These are phyloP conservation scores for Nothocercus nigrocapillus DNA, from an alignment of 2,113 vertebrate genomes.

Conservation along the genomic window DNA sequence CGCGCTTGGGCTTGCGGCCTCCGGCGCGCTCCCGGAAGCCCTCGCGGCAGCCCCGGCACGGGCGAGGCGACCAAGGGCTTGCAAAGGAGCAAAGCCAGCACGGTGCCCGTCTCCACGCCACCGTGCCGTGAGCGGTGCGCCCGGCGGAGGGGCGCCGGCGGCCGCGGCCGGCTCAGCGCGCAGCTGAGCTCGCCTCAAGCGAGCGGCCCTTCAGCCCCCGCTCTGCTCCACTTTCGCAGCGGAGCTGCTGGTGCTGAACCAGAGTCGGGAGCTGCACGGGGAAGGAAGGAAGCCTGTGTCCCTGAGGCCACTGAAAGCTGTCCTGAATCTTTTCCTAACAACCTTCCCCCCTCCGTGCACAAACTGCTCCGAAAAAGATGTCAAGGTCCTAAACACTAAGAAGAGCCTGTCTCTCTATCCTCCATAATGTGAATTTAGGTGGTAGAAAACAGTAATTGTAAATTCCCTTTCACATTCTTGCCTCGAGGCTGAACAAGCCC, in stretches of 20 bases:
- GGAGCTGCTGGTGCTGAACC: not conserved
- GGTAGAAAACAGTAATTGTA: not conserved
- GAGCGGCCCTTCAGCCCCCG: not conserved
- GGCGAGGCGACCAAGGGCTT: not conserved
- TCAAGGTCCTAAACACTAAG: not conserved
- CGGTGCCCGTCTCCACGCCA: not conserved
- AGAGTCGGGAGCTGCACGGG: not conserved
- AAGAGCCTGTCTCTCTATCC: not conserved
- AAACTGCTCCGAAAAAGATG: not conserved
- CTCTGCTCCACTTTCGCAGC: not conserved
- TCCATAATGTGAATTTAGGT: not conserved
- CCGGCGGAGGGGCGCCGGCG: not conserved
- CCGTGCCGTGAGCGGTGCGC: no score
- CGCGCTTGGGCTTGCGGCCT: not conserved
- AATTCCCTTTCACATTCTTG: not conserved
- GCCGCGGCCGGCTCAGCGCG: no score
- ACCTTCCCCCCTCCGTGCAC: not conserved
- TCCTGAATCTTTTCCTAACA: not conserved
- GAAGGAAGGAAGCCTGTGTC: not conserved
- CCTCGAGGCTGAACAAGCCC: not conserved
- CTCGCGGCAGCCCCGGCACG: no score
- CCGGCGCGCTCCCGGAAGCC: not conserved
- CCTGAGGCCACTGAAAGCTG: not conserved
- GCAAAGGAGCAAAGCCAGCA: no score
- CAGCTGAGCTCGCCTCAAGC: no score